Conservation (phyloP, 2,797 vertebrate species). For the Zalophus californianus region DNA sequence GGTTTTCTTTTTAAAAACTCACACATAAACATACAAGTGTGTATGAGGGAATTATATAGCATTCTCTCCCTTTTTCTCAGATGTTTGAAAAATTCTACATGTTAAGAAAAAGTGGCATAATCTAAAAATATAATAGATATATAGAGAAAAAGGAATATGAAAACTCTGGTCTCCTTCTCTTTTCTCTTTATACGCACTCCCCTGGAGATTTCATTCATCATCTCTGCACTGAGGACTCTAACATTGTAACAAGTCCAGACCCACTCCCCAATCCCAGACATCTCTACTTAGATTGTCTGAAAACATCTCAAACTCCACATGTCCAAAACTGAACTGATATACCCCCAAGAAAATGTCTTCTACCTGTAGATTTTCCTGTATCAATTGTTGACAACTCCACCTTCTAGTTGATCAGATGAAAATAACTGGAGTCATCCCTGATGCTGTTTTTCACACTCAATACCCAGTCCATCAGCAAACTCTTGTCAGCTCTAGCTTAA, state of each 20-base stretch:
- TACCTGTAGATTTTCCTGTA: not conserved
- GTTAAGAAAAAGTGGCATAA: not conserved
- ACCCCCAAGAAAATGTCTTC: not conserved
- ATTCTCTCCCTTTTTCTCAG: not conserved
- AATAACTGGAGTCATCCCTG: not conserved
- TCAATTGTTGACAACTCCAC: not conserved
- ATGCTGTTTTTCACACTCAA: not conserved
- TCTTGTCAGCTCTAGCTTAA: not conserved
- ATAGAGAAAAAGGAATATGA: not conserved
- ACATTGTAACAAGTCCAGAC: not conserved
- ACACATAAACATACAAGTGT: not conserved
- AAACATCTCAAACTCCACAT: not conserved
- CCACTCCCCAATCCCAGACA: not conserved
- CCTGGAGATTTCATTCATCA: not conserved
- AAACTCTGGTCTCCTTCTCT: not conserved
- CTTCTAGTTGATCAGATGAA: not conserved
- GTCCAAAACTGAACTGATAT: not conserved
- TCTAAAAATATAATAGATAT: not conserved
- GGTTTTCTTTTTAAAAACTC: not conserved
- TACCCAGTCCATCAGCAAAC: not conserved
- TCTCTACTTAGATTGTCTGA: not conserved
- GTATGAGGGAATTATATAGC: not conserved
- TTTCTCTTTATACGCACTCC: not conserved
- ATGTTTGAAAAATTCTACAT: not conserved
- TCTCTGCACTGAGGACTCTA: not conserved